These are phyloP conservation scores for Natrix natrix DNA, from an alignment of 2,797 vertebrate genomes.

Conservation along the genomic window DNA sequence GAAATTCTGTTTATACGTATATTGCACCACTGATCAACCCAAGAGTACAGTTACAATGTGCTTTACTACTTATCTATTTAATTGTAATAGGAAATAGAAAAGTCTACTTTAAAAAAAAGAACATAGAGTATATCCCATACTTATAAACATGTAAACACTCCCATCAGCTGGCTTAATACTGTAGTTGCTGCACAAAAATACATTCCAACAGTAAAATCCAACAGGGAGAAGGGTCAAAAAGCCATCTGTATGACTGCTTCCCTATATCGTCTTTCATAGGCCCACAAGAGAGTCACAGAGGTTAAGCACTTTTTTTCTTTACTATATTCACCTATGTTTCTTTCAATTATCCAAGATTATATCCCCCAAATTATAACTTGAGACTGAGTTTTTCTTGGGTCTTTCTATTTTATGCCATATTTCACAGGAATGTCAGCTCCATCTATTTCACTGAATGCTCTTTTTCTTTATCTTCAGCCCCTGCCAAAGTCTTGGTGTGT, in stretches of 20 bases:
- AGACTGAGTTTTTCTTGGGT: neutral
- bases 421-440: neutral
- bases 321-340: neutral
- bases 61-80: too few species aligned
- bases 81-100: too few species aligned
- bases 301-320: neutral
- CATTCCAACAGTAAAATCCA: too few species aligned
- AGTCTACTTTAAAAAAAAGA: too few species aligned
- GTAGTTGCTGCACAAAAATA: too few species aligned
- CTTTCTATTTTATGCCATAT: neutral
- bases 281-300: neutral
- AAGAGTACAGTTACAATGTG: too few species aligned
- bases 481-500: neutral
- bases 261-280: neutral
- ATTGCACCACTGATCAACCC: too few species aligned
- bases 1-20: too few species aligned
- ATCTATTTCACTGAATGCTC: neutral
- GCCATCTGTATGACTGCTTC: neutral
- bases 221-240: too few species aligned
- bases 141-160: too few species aligned
- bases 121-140: too few species aligned
- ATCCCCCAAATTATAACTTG: neutral
- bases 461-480: neutral
- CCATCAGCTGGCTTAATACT: too few species aligned
- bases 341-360: neutral